These are phyloP conservation scores for Anastrepha ludens DNA, from an alignment of 1,140 invertebrate species.

Conservation along the genomic window DNA sequence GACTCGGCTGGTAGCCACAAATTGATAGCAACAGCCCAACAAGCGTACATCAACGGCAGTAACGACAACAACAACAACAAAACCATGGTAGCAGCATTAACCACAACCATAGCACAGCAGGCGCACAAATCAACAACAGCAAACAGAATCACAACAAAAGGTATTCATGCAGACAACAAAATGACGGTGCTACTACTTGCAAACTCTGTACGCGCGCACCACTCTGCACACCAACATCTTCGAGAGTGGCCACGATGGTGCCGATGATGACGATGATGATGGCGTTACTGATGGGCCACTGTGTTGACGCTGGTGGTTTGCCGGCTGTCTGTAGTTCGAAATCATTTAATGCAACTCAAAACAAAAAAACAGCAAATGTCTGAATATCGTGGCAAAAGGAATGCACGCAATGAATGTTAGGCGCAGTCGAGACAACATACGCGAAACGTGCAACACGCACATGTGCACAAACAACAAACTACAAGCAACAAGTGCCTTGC, in stretches of 20 bases:
- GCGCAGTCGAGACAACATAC: not conserved
- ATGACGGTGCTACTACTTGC: constrained; percentile 14
- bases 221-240: not conserved
- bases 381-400: constrained; percentile 21
- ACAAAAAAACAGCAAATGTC: constrained; percentile 16
- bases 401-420: not conserved
- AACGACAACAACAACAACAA: not conserved
- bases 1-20: constrained; percentile 28
- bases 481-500: not conserved
- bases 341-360: not conserved
- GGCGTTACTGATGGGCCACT: constrained; percentile 41
- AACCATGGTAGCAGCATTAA: not conserved
- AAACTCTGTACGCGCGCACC: not conserved
- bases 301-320: constrained; percentile 20
- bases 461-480: not conserved
- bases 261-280: constrained; percentile 7
- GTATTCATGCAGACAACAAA: constrained; percentile 48
- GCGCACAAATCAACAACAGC: constrained; percentile 10
- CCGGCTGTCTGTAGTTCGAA: not conserved
- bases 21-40: constrained; percentile 29
- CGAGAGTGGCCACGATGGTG: not conserved
- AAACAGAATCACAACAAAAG: constrained; percentile 40
- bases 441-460: not conserved
- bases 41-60: not conserved
- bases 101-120: not conserved